These are phyloP conservation scores for Drosophila seclusa DNA, from an alignment of 2,888 invertebrate genomes.

Conservation along the genomic window DNA sequence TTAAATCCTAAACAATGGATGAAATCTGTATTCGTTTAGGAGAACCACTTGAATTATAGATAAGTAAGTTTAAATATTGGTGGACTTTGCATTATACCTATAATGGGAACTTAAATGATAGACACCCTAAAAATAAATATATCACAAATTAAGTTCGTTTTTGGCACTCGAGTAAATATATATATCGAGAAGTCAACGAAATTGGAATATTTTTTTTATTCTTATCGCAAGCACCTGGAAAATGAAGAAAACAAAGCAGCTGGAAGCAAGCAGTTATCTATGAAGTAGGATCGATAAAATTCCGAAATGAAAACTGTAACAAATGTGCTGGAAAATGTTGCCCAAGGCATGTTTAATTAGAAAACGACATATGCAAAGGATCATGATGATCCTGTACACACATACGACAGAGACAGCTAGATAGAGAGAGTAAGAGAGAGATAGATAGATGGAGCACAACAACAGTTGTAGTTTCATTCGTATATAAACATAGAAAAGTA, in stretches of 20 bases:
- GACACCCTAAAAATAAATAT: conserved; percentile 6
- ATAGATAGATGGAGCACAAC: conserved; percentile 10
- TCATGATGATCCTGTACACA: conserved; percentile 11
- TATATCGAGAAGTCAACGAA: conserved; percentile 4
- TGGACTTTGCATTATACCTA: conserved; percentile 5
- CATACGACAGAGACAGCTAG: conserved; percentile 7
- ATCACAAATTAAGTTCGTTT: conserved; percentile 20
- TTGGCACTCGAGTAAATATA: background rate
- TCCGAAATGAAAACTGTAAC: conserved; percentile 57
- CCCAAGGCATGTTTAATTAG: conserved; percentile 66
- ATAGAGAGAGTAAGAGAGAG: conserved; percentile 4
- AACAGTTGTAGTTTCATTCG: conserved; percentile 37
- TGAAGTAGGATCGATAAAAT: conserved; percentile 41
- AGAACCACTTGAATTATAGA: conserved; percentile 24
- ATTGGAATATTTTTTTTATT: conserved; percentile 27
- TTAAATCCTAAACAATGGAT: conserved; percentile 10
- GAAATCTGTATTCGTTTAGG: conserved; percentile 21
- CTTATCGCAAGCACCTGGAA: conserved; percentile 40
- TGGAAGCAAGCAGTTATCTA: conserved; percentile 41
- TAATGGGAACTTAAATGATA: conserved; percentile 24
- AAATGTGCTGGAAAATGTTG: conserved; percentile 45
- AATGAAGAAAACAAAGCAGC: conserved; percentile 40
- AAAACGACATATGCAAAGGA: conserved; percentile 71
- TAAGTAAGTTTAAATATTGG: conserved; percentile 35
- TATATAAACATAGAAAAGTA: conserved; percentile 66